Evolutionary conservation across 1,140 invertebrate species (phyloP).

Genomic region (Varroa destructor): DNA sequence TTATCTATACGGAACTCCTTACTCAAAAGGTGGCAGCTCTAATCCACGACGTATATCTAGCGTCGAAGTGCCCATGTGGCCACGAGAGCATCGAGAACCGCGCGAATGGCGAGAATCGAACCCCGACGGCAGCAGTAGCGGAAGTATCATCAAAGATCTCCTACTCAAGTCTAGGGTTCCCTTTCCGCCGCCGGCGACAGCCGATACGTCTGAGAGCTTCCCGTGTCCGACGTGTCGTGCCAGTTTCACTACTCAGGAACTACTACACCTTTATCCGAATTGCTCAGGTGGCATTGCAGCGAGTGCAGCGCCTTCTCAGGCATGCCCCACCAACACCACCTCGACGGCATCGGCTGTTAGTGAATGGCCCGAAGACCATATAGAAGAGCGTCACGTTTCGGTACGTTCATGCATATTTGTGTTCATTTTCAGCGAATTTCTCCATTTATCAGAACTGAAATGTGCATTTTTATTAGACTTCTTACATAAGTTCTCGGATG

Average conservation of each 20-base stretch:
- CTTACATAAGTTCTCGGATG: too few species aligned
- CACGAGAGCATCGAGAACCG: neutral
- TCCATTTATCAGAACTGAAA: slow-evolving; percentile 32
- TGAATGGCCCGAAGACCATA: neutral
- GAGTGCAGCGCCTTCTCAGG: too few species aligned
- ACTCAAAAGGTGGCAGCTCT: slow-evolving; percentile 2
- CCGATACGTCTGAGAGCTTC: slow-evolving; percentile 28
- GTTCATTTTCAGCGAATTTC: slow-evolving; percentile 10
- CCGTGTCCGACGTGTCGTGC: slow-evolving; percentile 46
- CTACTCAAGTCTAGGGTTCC: slow-evolving; percentile 52
- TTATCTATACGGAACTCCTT: too few species aligned
- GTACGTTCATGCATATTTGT: neutral
- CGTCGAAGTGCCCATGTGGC: slow-evolving; percentile 17
- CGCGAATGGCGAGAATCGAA: slow-evolving; percentile 37
- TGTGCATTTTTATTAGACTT: too few species aligned
- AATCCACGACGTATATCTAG: slow-evolving; percentile 20
- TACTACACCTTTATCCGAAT: slow-evolving; percentile 53
- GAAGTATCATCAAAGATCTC: slow-evolving; percentile 66
- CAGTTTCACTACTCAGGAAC: slow-evolving; percentile 53
- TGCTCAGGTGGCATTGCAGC: slow-evolving; percentile 45
- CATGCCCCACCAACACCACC: too few species aligned
- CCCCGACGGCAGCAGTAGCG: slow-evolving; percentile 44
- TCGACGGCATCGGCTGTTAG: too few species aligned
- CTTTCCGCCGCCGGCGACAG: neutral
- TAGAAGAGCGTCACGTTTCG: slow-evolving; percentile 13